A percentile compares a stretch with the other conserved stretches of the same genome.
Evolutionary conservation across 2,113 vertebrate genomes (phyloP).

Genomic region (Sylvietta virens): DNA sequence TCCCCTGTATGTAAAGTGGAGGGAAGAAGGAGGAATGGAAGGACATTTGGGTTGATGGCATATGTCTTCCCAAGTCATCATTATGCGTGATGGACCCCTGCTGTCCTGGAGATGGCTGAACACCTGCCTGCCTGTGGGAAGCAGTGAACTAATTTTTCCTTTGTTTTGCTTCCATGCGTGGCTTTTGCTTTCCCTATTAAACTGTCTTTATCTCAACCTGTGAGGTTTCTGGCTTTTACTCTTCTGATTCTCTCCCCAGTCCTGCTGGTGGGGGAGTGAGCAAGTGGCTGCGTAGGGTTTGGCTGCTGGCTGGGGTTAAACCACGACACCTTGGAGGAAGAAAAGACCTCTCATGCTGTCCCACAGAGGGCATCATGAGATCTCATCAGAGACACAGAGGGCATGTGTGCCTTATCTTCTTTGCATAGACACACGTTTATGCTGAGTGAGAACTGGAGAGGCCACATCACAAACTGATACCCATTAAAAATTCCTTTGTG

Average conservation of each 20-base stretch:
- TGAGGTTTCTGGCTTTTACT: not conserved
- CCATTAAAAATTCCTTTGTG: not conserved
- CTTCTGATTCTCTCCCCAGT: not conserved
- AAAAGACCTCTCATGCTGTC: not conserved
- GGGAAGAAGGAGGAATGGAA: not conserved
- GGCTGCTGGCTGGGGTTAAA: not conserved
- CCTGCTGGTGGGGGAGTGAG: not conserved
- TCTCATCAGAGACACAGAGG: not conserved
- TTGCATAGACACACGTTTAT: accelerated
- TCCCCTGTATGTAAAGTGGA: not conserved
- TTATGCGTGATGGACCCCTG: not conserved
- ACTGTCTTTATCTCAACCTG: not conserved
- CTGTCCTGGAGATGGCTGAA: not conserved
- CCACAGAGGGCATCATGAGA: not conserved
- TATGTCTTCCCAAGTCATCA: not conserved
- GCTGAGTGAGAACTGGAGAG: not conserved
- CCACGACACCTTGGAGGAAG: not conserved
- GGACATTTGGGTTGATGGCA: not conserved
- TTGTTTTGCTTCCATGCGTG: not conserved
- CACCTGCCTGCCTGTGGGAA: not conserved
- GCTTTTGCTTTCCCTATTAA: not conserved
- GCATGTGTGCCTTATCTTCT: not conserved
- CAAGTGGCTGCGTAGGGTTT: not conserved
- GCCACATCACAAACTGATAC: not conserved
- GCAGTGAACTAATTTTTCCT: not conserved